phyloP scores from a whole-genome alignment of 2,797 vertebrate genomes.

The Amblyraja radiata region DNA sequence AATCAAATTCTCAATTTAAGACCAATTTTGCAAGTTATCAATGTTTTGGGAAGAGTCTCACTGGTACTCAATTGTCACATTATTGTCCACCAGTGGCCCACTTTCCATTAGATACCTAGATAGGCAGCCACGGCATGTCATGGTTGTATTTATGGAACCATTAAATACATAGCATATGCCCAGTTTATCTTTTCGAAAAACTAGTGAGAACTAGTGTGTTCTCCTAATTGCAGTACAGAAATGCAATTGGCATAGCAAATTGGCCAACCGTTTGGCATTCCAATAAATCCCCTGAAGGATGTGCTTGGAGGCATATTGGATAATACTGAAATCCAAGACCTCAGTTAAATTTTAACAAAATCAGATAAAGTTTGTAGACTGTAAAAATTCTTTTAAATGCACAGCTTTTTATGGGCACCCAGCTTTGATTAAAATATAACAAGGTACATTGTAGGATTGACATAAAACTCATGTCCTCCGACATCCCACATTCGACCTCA shows the following conservation, averaged over 20 bases:
- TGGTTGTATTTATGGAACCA: not conserved
- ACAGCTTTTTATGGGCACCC: not conserved
- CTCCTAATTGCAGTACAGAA: not conserved
- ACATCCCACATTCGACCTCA: not conserved
- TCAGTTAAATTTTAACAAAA: not conserved
- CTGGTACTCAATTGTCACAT: not conserved
- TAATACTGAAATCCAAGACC: not conserved
- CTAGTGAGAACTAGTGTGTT: not conserved
- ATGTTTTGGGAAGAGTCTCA: not conserved
- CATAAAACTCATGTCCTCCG: not conserved
- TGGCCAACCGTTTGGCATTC: not conserved
- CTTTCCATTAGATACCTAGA: not conserved
- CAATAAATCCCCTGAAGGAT: not conserved
- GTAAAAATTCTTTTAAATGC: not conserved
- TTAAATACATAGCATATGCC: not conserved
- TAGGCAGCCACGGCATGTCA: not conserved
- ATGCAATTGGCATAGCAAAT: not conserved
- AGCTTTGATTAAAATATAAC: not conserved
- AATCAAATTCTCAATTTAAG: not conserved
- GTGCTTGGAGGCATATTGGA: not conserved
- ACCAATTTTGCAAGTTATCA: not conserved
- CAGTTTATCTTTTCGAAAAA: not conserved
- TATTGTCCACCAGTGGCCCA: not conserved
- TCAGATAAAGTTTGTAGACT: not conserved
- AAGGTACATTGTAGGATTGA: not conserved